Evolutionary conservation across 1,140 invertebrate species (phyloP).

Genomic region (Hyposmocoma kahamanoa): DNA sequence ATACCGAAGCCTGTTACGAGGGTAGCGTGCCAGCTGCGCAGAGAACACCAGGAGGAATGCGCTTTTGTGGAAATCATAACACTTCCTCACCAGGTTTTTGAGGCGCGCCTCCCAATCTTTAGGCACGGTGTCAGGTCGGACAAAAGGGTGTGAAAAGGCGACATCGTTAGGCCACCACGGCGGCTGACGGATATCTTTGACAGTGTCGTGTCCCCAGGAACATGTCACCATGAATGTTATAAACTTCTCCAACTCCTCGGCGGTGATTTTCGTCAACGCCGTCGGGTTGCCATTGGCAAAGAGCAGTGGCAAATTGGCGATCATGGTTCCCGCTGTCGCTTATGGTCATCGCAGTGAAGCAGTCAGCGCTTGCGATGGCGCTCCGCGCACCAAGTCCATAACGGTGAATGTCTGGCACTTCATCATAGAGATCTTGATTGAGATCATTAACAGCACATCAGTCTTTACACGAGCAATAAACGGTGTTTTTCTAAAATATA

Average conservation of each 20-base stretch:
- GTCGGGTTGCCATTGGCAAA: slow-evolving; percentile 82
- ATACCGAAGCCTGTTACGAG: slow-evolving; percentile 77
- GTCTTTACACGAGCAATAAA: too few relatives aligned
- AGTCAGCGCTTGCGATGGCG: slow-evolving; percentile 56
- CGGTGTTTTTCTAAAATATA: too few relatives aligned
- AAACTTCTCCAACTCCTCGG: slow-evolving; percentile 78
- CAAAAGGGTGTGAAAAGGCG: slow-evolving; percentile 77
- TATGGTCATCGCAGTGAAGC: slow-evolving; percentile 57
- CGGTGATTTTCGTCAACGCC: slow-evolving; percentile 77
- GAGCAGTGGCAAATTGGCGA: slow-evolving; percentile 79
- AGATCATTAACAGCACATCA: too few relatives aligned
- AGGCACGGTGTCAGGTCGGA: slow-evolving; percentile 65
- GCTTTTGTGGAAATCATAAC: slow-evolving; percentile 82
- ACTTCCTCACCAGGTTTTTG: slow-evolving; percentile 79
- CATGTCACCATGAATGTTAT: slow-evolving; percentile 84
- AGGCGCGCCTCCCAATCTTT: slow-evolving; percentile 77
- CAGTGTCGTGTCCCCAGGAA: slow-evolving; percentile 78
- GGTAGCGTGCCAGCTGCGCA: slow-evolving; percentile 78
- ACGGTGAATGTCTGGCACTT: slow-evolving; percentile 37
- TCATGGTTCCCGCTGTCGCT: slow-evolving; percentile 66
- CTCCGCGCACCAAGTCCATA: slow-evolving; percentile 28
- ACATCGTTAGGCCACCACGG: slow-evolving; percentile 82
- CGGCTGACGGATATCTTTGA: slow-evolving; percentile 74
- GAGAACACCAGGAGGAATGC: slow-evolving; percentile 82
- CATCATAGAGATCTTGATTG: slow-evolving; percentile 32